Base-by-base conservation (phyloP, 37 sponge, comb jelly and placozoan genomes). In the Chondrosia reniformis region DNA sequence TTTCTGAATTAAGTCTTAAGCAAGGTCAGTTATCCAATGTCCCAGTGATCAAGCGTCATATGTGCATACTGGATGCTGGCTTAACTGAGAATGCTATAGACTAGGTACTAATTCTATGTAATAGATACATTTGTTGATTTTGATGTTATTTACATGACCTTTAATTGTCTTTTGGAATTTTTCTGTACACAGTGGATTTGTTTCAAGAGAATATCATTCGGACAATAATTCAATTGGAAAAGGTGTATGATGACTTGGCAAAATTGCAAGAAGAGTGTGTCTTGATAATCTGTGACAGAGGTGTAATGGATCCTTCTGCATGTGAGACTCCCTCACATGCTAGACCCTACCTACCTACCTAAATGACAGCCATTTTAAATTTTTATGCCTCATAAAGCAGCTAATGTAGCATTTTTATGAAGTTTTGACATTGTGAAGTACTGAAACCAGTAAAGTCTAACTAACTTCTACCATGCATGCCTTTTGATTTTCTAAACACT, bases 221-320 rank as follows among this genome's bases (percentile, higher is more conserved):
- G 49, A 88, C 84, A 4, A 62, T 85, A 24, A 19, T 92, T 33
- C 86, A 85, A 34, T 17, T 92, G 45, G 93, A 92, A 83, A 78
- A 37, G 40, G 85, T 88, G 0, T 88, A 77, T 49, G 58, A 59
- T 74, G 88, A 88, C 0, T 41, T 88, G 59, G 89, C 93, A 7
- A 74, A 76, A 30, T 39, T 64, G 30, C 66, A 55, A 31, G 85
- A 88, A 42, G 65, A 65, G 34, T 88, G 85, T 64, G 79, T 83
- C n/a, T 42, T 92, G 7, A 59, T 88, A 46, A 83, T 92, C 63
- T 92, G 89, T 39, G 93, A 92, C 56, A 66, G 93, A 37, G 93
- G 93, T 59, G 32, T 84, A 10, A 88, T 88, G 89, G 93, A 92
- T 56, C 79, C 86, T 46, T 88, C 86, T 36, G 93, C 86, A 39